A percentile compares a stretch with the other conserved stretches of the same genome.
phyloP scores from a whole-genome alignment of 2,113 vertebrate genomes.

The Dasypus novemcinctus region DNA sequence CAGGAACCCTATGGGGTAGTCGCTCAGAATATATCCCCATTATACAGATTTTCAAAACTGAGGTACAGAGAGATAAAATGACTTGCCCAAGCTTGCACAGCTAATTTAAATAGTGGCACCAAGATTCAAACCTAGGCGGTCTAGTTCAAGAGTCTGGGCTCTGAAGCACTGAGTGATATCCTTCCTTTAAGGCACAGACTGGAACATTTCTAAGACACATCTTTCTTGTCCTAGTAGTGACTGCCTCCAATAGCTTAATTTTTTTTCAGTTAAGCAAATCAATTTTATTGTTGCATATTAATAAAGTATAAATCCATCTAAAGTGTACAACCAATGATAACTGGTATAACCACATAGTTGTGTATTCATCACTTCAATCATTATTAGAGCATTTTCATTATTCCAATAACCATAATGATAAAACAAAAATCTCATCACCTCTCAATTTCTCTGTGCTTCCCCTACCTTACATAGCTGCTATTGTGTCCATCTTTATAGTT shows the following conservation, averaged over 20 bases:
- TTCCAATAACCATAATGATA: too few species aligned
- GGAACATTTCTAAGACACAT: background rate
- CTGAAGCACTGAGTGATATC: background rate
- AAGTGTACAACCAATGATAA: too few species aligned
- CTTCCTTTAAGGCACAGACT: background rate
- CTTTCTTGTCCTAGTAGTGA: background rate
- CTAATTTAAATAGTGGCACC: background rate
- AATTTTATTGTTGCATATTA: too few species aligned
- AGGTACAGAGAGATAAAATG: background rate
- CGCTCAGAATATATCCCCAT: background rate
- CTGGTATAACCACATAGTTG: too few species aligned
- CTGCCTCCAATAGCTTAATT: background rate
- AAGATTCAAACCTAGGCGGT: background rate
- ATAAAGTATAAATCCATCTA: too few species aligned
- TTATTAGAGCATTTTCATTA: too few species aligned
- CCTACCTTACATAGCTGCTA: too few species aligned
- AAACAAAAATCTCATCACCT: too few species aligned
- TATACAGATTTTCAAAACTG: background rate
- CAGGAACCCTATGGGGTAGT: background rate
- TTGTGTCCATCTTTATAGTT: too few species aligned
- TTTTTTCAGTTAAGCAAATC: background rate
- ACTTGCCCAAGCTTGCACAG: background rate
- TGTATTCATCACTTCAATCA: too few species aligned
- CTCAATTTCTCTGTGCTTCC: too few species aligned
- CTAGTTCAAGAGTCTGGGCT: background rate